Conservation (phyloP, 2,888 invertebrate species). For the Taenaris catops region DNA sequence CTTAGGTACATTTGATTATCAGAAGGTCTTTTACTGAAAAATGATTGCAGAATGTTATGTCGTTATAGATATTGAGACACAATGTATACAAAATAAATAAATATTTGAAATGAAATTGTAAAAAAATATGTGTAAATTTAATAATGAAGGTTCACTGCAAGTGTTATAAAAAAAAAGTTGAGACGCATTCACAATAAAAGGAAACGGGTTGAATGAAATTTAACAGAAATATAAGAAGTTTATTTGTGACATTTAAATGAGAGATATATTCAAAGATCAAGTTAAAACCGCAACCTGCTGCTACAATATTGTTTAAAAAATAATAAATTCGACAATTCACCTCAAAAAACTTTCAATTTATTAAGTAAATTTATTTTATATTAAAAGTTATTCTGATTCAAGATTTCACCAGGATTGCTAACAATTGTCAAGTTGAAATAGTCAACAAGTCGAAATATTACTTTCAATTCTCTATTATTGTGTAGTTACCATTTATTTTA, state of each 20-base stretch:
- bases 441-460: conserved; percentile 5
- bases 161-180: no score
- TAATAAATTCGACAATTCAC: conserved; percentile 45
- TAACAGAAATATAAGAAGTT: conserved; percentile 37
- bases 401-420: no score
- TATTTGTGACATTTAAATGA: conserved; percentile 41
- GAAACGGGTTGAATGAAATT: conserved; percentile 23
- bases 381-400: conserved; percentile 17
- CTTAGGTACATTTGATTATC: no score
- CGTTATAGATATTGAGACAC: no score
- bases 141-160: no score
- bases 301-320: conserved; percentile 33
- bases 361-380: conserved; percentile 30
- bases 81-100: no score
- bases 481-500: conserved; percentile 32
- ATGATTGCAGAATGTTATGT: no score
- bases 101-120: no score
- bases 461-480: no score
- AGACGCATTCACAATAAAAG: no score
- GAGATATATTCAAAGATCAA: conserved; percentile 32
- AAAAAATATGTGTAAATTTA: no score
- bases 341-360: conserved; percentile 31
- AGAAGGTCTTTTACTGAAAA: no score
- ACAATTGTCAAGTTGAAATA: conserved; percentile 4
- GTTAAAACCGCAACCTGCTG: conserved; percentile 23